Conservation (phyloP, 2,113 vertebrate genomes). For the Actinemys pallida region DNA sequence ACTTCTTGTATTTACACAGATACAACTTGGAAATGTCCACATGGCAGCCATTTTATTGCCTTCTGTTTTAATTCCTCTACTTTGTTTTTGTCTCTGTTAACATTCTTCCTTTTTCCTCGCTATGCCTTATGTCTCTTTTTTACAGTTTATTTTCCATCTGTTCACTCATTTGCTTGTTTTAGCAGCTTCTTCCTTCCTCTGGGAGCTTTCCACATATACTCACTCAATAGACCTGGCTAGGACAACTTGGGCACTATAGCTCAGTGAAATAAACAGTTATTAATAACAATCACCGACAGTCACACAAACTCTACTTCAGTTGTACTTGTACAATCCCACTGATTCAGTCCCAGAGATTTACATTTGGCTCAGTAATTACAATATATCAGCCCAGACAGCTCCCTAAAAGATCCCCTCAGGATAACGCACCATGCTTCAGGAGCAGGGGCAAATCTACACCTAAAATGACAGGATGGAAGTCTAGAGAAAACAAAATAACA, state of each 20-base stretch:
- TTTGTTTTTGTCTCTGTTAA: background rate
- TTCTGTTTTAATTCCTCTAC: background rate
- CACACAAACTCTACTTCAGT: slow-evolving; percentile 15
- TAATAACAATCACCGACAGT: slow-evolving; percentile 18
- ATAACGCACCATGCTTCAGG: background rate
- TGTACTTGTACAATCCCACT: background rate
- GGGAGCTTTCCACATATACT: background rate
- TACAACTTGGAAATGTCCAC: background rate
- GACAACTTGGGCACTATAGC: background rate
- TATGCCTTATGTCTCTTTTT: background rate
- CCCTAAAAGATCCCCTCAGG: slow-evolving; percentile 13
- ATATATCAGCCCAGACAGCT: slow-evolving; percentile 18
- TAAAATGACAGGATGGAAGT: background rate
- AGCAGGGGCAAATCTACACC: background rate
- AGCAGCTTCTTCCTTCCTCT: background rate
- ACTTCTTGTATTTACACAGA: background rate
- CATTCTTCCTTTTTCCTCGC: background rate
- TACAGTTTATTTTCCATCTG: background rate
- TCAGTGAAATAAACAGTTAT: slow-evolving; percentile 9
- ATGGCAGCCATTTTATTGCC: background rate
- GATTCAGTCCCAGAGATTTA: slow-evolving; percentile 15
- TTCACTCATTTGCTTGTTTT: background rate
- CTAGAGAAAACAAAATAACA: slow-evolving; percentile 52
- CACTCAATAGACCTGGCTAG: background rate
- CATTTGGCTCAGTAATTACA: slow-evolving; percentile 48